Evolutionary conservation across 1,140 invertebrate species (phyloP).

Genomic region (Lordiphosa stackelbergi): DNA sequence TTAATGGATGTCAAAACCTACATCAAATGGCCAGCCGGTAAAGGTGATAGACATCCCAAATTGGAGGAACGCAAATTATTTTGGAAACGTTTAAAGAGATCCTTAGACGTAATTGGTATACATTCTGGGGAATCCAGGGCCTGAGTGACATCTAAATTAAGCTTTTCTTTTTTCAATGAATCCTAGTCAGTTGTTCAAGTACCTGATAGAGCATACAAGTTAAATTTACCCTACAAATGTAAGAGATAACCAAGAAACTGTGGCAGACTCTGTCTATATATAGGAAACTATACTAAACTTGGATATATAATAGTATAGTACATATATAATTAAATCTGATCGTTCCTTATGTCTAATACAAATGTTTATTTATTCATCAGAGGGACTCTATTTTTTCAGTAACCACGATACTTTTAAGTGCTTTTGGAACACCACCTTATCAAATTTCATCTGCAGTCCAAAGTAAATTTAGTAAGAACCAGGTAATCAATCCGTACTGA

Average conservation of each 20-base stretch:
- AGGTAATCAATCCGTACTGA: no score
- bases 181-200: conserved; percentile 58
- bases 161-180: conserved; percentile 7
- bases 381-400: no score
- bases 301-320: no score
- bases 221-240: no score
- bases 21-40: conserved; percentile 80
- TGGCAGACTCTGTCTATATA: neutral
- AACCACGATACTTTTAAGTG: no score
- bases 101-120: conserved; percentile 52
- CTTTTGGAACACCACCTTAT: no score
- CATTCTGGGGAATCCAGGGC: conserved; percentile 28
- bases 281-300: conserved; percentile 5
- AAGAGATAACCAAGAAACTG: no score
- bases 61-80: conserved; percentile 71
- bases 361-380: no score
- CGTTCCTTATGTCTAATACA: no score
- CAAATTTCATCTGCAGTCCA: no score
- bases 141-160: conserved; percentile 1
- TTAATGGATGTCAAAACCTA: conserved; percentile 83
- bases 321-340: no score
- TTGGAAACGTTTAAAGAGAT: conserved; percentile 69
- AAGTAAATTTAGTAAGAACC: no score
- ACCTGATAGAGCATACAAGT: conserved; percentile 47
- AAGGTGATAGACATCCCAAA: conserved; percentile 30